Evolutionary conservation across 2,113 vertebrate species (phyloP), one percentile per base, ranked within the genome.

Genomic region (Telmatochromis sp.): DNA sequence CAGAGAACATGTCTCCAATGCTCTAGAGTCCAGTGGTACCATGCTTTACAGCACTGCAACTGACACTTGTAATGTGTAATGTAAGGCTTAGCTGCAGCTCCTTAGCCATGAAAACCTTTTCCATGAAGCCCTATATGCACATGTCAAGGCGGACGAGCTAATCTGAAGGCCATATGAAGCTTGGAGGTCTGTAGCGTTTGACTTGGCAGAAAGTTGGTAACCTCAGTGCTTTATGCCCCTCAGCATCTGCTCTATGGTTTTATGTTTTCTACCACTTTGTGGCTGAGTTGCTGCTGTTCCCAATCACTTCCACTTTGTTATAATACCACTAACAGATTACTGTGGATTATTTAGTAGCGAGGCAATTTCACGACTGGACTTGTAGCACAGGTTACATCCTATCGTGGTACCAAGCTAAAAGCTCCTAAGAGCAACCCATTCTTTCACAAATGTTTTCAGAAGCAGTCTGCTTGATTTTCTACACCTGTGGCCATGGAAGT

Each of bases 221-320:
- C 54, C 31, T n/a, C 17, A 0, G 58, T 35, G 19, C 19, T 65
- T 65, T 37, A n/a, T 65, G 6, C 60, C 19, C 63, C 3, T 37
- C 19, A 37, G 17, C 17, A 68, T 1, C 26, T 1, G 5, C 26
- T 31, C 1, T 31, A 2, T 58, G 26, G 26, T 1, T 58, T 31
- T 58, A 58, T 58, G 26, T 58, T 2, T 0, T 15, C 55, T 58
- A 17, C 14, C 26, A 15, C 26, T 58, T 58, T 31, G 57, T 58
- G 55, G 23, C 26, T 31, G 5, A 58, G 26, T 17, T 58, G 55
- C 14, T 58, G 26, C 10, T 45, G 35, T 35, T 35, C 35, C 1
- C 55, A 55, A 2, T 7, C 21, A 2, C 26, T 26, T 26, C 26
- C 26, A 26, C 26, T 26, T 26, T 23, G 23, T 23, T 23, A 23